phyloP scores from a whole-genome alignment of 2,797 vertebrate species.

The Sebastes trivittatus region DNA sequence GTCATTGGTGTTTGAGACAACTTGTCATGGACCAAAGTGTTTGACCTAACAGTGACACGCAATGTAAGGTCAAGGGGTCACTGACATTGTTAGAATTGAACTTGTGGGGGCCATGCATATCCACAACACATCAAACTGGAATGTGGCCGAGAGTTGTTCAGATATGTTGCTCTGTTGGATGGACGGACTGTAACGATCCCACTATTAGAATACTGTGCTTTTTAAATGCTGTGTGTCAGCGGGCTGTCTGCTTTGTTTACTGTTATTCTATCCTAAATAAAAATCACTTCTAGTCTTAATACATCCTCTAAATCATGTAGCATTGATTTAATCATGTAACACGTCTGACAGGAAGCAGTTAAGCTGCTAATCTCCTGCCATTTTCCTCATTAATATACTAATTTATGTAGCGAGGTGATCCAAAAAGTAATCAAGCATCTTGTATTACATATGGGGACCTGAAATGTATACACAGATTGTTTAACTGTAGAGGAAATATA shows the following conservation, averaged over 20 bases:
- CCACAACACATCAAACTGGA: background rate
- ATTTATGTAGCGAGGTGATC: constrained; percentile 29
- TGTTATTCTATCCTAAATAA: background rate
- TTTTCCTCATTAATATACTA: constrained; percentile 39
- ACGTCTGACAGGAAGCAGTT: constrained; percentile 9
- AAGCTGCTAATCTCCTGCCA: constrained; percentile 28
- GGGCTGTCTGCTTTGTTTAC: background rate
- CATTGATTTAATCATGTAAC: constrained; percentile 15
- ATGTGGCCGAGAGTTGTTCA: background rate
- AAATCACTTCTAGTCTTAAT: background rate
- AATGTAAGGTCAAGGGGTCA: background rate
- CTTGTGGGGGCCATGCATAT: background rate
- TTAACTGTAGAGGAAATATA: background rate
- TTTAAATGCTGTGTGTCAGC: background rate
- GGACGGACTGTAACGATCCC: background rate
- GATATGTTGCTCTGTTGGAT: background rate
- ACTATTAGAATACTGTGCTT: background rate
- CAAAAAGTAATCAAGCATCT: constrained; percentile 26
- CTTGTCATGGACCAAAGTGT: background rate
- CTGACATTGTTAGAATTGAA: background rate
- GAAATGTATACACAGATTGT: constrained; percentile 1
- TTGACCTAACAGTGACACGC: background rate
- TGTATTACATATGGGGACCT: background rate
- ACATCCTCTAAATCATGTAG: background rate
- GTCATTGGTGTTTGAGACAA: background rate